A percentile compares a stretch with the other conserved stretches of the same genome.
Evolutionary conservation across 2,888 invertebrate species (phyloP).

Genomic region (Watsonalla binaria): DNA sequence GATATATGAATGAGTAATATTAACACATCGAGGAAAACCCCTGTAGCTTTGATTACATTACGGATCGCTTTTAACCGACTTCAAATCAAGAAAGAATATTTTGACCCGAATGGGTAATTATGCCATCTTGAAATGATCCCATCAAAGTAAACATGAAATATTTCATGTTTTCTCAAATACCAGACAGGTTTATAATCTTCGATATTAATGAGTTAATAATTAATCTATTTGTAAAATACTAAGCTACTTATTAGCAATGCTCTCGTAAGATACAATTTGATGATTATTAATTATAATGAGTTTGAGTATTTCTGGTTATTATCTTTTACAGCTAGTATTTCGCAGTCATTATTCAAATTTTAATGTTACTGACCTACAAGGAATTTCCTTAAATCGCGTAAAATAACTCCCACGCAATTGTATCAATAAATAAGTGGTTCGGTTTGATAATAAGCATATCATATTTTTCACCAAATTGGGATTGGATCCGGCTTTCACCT

Average conservation of each 20-base stretch:
- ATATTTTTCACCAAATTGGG: not conserved
- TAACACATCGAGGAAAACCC: no score
- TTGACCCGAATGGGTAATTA: no score
- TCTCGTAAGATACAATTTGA: not conserved
- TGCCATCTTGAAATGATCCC: no score
- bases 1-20: no score
- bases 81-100: no score
- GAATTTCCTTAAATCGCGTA: not conserved
- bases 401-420: not conserved
- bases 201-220: no score
- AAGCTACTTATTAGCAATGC: not conserved
- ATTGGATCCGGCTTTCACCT: not conserved
- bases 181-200: no score
- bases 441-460: not conserved
- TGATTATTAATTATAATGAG: not conserved
- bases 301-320: not conserved
- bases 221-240: no score
- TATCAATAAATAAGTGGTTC: conserved; percentile 1
- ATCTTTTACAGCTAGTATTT: not conserved
- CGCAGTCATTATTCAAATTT: not conserved
- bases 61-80: no score
- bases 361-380: not conserved
- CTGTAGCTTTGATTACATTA: no score
- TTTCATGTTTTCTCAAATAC: no score
- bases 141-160: no score